Conservation (phyloP, 2,888 invertebrate genomes). For the Rhagium mordax region DNA sequence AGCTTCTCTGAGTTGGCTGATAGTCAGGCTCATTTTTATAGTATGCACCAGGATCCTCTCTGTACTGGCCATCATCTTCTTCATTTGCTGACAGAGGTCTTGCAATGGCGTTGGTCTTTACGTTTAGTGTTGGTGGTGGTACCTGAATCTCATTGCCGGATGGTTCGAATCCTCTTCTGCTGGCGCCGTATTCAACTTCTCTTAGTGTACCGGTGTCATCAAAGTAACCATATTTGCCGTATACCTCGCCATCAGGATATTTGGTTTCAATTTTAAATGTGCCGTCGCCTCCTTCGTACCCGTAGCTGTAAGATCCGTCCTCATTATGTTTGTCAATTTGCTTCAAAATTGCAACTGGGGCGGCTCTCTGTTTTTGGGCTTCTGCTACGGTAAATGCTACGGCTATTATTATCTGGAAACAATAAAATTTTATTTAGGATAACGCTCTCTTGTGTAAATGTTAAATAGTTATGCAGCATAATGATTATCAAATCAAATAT, state of each 20-base stretch:
- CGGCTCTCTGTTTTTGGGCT: conserved; percentile 74
- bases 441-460: too few species aligned
- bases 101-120: conserved; percentile 65
- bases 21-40: conserved; percentile 75
- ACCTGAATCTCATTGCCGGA: conserved; percentile 84
- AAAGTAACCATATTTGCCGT: conserved; percentile 92
- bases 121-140: conserved; percentile 82
- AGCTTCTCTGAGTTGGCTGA: conserved; percentile 48
- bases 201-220: conserved; percentile 83
- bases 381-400: conserved; percentile 61
- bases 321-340: conserved; percentile 90
- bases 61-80: conserved; percentile 89
- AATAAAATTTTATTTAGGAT: background rate
- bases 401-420: conserved; percentile 63
- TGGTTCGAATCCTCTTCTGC: conserved; percentile 86
- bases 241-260: conserved; percentile 86
- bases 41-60: conserved; percentile 87
- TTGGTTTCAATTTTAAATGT: conserved; percentile 92
- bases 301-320: conserved; percentile 91
- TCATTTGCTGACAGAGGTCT: conserved; percentile 74
- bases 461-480: too few species aligned
- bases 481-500: too few species aligned
- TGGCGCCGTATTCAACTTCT: conserved; percentile 90
- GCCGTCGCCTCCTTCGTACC: conserved; percentile 90
- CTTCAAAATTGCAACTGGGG: conserved; percentile 86